phyloP scores from a whole-genome alignment of 2,113 vertebrate genomes.

The Corythoichthys intestinalis region DNA sequence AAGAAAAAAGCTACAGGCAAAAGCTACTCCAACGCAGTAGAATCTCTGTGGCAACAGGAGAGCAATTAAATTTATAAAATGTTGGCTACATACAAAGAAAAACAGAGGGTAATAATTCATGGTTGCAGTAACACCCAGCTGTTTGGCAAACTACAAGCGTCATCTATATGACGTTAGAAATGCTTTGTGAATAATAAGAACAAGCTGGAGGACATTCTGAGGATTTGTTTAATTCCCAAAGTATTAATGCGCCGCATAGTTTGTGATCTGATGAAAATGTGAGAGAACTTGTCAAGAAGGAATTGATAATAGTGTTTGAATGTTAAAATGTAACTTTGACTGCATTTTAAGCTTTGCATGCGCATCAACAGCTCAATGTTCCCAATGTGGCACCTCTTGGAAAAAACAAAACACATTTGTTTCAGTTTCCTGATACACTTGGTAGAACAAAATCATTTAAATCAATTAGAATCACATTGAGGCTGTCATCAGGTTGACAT shows the following conservation, averaged over 20 bases:
- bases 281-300: not conserved
- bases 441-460: conserved; percentile 65
- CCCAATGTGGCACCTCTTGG: conserved; percentile 29
- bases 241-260: conserved; percentile 17
- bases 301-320: not conserved
- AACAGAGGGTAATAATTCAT: not conserved
- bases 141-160: conserved; percentile 3
- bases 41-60: not conserved
- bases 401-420: conserved; percentile 24
- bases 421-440: conserved; percentile 35
- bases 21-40: not conserved
- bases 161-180: not conserved
- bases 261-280: conserved; percentile 10
- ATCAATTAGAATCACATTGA: conserved; percentile 69
- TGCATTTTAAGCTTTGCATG: not conserved
- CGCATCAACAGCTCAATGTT: conserved; percentile 16
- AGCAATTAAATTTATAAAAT: conserved; percentile 4
- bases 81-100: not conserved
- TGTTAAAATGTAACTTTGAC: conserved; percentile 14
- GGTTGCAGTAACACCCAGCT: not conserved
- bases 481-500: conserved; percentile 53
- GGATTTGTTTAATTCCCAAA: conserved; percentile 4
- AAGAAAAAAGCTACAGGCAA: not conserved
- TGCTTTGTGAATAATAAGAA: conserved; percentile 4
- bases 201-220: not conserved